Base-by-base conservation (phyloP, 1,140 invertebrate genomes). In the Hestina assimilis region DNA sequence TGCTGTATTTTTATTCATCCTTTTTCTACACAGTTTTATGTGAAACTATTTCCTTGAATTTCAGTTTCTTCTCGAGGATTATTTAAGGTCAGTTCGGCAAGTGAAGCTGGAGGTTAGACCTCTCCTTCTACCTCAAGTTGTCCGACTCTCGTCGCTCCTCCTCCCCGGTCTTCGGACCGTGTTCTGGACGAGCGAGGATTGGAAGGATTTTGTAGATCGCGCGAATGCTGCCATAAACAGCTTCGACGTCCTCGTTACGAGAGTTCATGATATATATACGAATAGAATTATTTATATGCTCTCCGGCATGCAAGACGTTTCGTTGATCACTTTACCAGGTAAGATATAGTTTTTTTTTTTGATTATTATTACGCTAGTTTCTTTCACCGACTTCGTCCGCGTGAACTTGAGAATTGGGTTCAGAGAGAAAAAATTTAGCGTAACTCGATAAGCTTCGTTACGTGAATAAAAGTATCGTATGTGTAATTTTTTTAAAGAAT, bases 261-360 rank as follows among this genome's bases (percentile, higher is more conserved):
- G 96, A 70, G 94, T 97, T 8, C 96, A 97, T 72, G 96, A 98
- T 75, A 93, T 98, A 33, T 97, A 96, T 66, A 92, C 93, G n/a
- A 97, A 97, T 78, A 92, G 97, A 75, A 97, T 99, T 65, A 92
- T 97, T 46, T 93, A 96, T 68, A 94, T 97, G 3, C 89, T 99
- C 4, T 89, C 92, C 29, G 94, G 94, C 58, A 98, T 99, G 95
- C 94, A 95, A 67, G 92, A 92, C 31, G 92, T 96, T n/a, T 92
- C 92, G 1, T 82, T 98, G 12, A 93, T 97, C 51, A 90, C 93
- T 21, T 83, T 98, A 28, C 96, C 89, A 66, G 90, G 91, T 91
- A 61, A 56, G 1, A 15, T n/a, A n/a, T n/a, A n/a, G n/a, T n/a
- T n/a, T n/a, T n/a, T n/a, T n/a, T n/a, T n/a, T n/a, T n/a, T n/a